These are phyloP conservation scores for Thamnaconus septentrionalis DNA, from an alignment of 2,113 vertebrate species.

Conservation along the genomic window DNA sequence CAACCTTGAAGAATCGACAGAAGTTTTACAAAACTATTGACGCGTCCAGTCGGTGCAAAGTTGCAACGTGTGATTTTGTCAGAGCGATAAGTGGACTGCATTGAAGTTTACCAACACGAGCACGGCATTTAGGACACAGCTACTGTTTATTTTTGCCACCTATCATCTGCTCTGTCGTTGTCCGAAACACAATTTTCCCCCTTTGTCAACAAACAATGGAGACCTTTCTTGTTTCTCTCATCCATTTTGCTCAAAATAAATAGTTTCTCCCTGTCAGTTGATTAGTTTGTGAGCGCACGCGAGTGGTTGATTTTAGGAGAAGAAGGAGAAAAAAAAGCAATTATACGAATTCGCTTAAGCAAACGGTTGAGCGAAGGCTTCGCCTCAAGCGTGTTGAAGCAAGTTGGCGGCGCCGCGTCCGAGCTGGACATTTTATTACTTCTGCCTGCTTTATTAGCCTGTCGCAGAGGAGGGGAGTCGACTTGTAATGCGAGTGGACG, in stretches of 20 bases:
- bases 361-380: constrained; percentile 26
- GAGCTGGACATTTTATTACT: constrained; percentile 48
- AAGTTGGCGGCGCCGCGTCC: constrained; percentile 32
- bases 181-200: constrained; percentile 18
- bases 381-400: constrained; percentile 39
- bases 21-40: no score
- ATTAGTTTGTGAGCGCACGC: constrained; percentile 22
- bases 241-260: constrained; percentile 26
- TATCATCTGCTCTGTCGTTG: no score
- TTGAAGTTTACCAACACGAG: no score
- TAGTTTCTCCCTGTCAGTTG: background rate
- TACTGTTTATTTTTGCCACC: no score
- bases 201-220: constrained; percentile 21
- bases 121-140: no score
- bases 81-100: no score
- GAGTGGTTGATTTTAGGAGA: no score
- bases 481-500: constrained; percentile 42
- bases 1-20: no score
- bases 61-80: no score
- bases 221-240: constrained; percentile 33
- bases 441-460: constrained; percentile 52
- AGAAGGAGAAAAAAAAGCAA: no score
- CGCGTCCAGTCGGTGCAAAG: no score
- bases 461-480: constrained; percentile 32
- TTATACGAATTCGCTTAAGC: background rate